These are phyloP conservation scores for Rhizoglyphus robini DNA, from an alignment of 1,140 invertebrate species.

Conservation along the genomic window DNA sequence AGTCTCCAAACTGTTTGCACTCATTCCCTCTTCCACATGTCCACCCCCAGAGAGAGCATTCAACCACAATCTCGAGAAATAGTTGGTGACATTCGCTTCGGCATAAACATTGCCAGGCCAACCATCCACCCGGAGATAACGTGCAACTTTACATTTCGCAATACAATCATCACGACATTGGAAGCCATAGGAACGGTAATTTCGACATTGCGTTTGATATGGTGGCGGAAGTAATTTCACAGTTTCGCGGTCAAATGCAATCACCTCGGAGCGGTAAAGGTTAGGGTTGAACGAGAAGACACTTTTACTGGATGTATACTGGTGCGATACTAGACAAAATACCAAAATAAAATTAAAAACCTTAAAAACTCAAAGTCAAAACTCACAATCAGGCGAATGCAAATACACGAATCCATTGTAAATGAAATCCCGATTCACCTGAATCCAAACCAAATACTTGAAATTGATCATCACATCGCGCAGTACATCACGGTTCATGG, in stretches of 20 bases:
- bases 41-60: not conserved
- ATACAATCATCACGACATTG: not conserved
- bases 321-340: not conserved
- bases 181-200: not conserved
- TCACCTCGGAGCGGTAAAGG: not conserved
- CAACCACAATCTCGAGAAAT: not conserved
- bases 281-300: not conserved
- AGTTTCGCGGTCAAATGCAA: not conserved
- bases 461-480: not conserved
- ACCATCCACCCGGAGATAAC: not conserved
- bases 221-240: not conserved
- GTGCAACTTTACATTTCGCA: not conserved
- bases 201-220: not conserved
- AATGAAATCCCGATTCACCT: not conserved
- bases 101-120: constrained; percentile 1
- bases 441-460: not conserved
- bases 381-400: not conserved
- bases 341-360: not conserved
- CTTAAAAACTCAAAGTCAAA: not conserved
- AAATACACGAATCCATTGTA: not conserved
- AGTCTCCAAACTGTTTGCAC: not conserved
- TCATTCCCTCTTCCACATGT: not conserved
- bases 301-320: not conserved
- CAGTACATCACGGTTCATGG: not conserved
- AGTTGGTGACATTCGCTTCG: not conserved